Evolutionary conservation across 2,797 vertebrate species (phyloP), one percentile per base, ranked within the genome.

Genomic region (Tarsius wallacei): DNA sequence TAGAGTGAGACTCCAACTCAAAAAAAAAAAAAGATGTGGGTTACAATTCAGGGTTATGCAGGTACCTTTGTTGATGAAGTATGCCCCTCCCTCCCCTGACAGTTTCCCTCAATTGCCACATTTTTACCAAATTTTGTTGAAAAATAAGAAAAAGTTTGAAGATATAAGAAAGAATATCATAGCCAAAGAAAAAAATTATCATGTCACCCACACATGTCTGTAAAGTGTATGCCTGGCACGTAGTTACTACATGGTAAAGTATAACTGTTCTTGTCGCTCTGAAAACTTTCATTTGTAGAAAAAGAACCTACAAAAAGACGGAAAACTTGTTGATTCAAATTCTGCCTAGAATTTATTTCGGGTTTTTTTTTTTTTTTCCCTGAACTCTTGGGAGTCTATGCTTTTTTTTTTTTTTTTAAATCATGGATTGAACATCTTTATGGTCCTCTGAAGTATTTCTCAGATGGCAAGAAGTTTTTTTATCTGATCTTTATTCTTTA

Each of bases 291-390:
- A 71, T 74, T 80, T 95, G 59, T 36, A 93, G 64, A 84, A 97
- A 91, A 87, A 59, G 61, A 93, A 33, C 9, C 63, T 94, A 16
- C 22, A 51, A 96, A 91, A 87, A 19, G 31, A 93, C 47, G 51
- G 33, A 31, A 76, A 90, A 51, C 26, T 42, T 49, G 7, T 59
- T 95, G 31, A 95, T 57, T 89, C 57, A 74, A 55, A 85, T 92
- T 88, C 93, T 96, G 2, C 64, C 36, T 96, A 85, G 63, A 95
- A 94, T 90, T 78, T 33, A 66, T 93, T 63, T 53, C 90, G n/a
- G 24, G 90, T n/a, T n/a, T n/a, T n/a, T 85, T 76, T 61, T 57
- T 95, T 96, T 94, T 84, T 42, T 93, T 73, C 96, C 94, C 77
- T 85, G 19, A 91, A 53, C 24, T 91, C 88, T 87, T 31, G 47